Evolutionary conservation across 2,113 vertebrate species (phyloP).

Genomic region (Poeciliopsis turrubarensis): DNA sequence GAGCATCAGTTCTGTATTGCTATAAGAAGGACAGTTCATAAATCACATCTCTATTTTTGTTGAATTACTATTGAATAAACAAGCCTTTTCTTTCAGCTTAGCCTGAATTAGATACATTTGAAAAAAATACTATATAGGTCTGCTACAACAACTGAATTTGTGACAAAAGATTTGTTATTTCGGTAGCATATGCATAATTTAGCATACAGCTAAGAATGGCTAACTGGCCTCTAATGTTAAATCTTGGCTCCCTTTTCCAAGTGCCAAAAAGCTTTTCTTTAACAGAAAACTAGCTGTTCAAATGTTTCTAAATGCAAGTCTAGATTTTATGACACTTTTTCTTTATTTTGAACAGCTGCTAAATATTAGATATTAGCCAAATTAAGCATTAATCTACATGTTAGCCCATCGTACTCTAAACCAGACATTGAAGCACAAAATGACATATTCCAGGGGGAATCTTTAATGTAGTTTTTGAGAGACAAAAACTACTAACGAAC

Average conservation of each 20-base stretch:
- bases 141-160: not conserved
- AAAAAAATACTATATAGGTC: not conserved
- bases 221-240: not conserved
- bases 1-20: not conserved
- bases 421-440: not conserved
- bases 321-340: too few species aligned
- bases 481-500: not conserved
- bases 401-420: not conserved
- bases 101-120: not conserved
- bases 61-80: not conserved
- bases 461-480: not conserved
- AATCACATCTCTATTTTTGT: not conserved
- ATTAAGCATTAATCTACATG: not conserved
- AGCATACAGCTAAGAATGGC: not conserved
- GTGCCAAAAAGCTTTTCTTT: not conserved
- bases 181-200: not conserved
- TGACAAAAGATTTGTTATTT: not conserved
- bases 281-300: not conserved
- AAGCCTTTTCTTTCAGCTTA: not conserved
- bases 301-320: too few species aligned
- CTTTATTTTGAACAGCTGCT: not conserved
- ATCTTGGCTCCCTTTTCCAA: not conserved
- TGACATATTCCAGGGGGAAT: not conserved
- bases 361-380: not conserved
- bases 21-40: not conserved